These are phyloP conservation scores for Sebastolobus altivelis DNA, from an alignment of 2,797 vertebrate genomes.

Conservation along the genomic window DNA sequence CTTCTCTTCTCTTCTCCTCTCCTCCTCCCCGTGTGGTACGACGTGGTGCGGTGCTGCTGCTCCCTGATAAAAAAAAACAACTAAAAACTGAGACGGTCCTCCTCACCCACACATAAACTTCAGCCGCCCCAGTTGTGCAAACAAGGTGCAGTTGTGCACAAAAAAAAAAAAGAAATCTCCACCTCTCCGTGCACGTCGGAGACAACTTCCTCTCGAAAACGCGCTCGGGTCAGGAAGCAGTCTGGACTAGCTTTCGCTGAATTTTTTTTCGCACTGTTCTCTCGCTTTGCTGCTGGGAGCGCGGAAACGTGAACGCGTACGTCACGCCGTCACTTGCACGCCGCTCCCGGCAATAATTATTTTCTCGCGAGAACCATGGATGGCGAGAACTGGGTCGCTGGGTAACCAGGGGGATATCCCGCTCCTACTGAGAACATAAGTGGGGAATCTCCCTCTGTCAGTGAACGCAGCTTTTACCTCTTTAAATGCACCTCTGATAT, in stretches of 20 bases:
- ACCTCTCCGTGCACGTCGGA: slow-evolving; percentile 52
- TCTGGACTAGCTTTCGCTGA: slow-evolving; percentile 58
- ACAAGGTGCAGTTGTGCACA: slow-evolving; percentile 35
- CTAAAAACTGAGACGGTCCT: not conserved
- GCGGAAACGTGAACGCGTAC: slow-evolving; percentile 63
- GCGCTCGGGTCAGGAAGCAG: slow-evolving; percentile 53
- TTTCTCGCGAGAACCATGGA: slow-evolving; percentile 77
- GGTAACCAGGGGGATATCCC: slow-evolving; percentile 55
- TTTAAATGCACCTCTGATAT: not conserved
- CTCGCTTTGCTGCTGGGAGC: slow-evolving; percentile 35
- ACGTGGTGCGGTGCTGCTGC: slow-evolving; percentile 39
- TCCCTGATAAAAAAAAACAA: slow-evolving; percentile 26
- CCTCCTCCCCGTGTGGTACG: slow-evolving; percentile 59
- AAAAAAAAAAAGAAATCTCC: slow-evolving; percentile 18
- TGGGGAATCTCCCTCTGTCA: slow-evolving; percentile 42
- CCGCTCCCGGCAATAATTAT: slow-evolving; percentile 18
- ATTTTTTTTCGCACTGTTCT: slow-evolving; percentile 61
- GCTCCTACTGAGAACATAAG: not conserved
- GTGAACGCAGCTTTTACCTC: not conserved
- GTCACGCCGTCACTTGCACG: slow-evolving; percentile 56
- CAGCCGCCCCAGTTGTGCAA: slow-evolving; percentile 14
- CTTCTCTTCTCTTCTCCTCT: slow-evolving; percentile 72
- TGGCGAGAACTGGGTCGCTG: not conserved
- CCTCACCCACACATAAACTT: not conserved
- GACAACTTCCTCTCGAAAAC: slow-evolving; percentile 53